Base-by-base conservation (phyloP, 2,888 invertebrate species). In the Diaperis boleti region DNA sequence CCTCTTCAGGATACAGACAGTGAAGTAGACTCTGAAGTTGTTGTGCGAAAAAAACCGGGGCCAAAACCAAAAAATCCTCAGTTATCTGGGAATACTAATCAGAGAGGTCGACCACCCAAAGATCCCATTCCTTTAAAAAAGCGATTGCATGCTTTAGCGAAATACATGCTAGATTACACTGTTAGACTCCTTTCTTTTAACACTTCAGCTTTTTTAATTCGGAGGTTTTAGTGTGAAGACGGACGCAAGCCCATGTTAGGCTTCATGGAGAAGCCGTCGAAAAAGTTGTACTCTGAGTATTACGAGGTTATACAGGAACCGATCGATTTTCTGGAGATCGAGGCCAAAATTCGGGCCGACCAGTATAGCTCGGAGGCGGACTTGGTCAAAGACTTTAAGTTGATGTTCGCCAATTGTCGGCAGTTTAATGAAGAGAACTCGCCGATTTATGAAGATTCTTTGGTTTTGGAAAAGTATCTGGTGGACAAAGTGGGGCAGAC, bases 371-470 rank as follows among this genome's bases (percentile, higher is more conserved):
- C 86, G 44, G 83, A 97, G 22, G 94, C 95, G 59, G 96, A 96
- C 72, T 86, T 97, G 69, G 89, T 95, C 0, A 86, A 90, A 0
- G 98, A 98, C 79, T 91, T 90, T 74, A 86, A 92, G 69, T 84
- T 96, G n/a, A 97, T 99, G 97, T 98, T 99, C 82, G 89, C 90
- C 60, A 99, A 99, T 82, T 98, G 98, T 76, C 92, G 96, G 0
- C 93, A 94, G 71, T 99, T 95, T 81, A 99, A 99, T 79, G 98
- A 98, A 81, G 94, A 97, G 81, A 92, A 94, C 6, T 98, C 98
- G 0, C 89, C 92, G 78, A 96, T 99, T 69, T 97, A 95, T 76
- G 94, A 96, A 73, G 98, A 98, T 82, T 96, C 98, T 1, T 93
- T 90, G 75, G 87, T 90, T 18, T 83, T 98, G 55, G 96, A 98